phyloP scores from a whole-genome alignment of 2,797 vertebrate genomes.

The Gymnothorax reevesii region DNA sequence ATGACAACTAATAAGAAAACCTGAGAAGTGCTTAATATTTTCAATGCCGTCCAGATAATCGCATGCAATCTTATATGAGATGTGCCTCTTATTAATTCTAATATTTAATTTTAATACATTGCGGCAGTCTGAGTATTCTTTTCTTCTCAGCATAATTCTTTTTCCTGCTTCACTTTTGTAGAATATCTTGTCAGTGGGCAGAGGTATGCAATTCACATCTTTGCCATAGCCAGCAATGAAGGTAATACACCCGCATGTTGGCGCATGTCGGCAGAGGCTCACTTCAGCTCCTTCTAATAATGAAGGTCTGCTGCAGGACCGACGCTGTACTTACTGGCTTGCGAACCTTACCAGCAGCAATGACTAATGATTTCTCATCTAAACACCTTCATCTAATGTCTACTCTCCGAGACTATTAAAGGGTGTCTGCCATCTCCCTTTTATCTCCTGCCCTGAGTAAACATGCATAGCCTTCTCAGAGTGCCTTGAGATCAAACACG shows the following conservation, averaged over 20 bases:
- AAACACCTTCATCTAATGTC: constrained; percentile 11
- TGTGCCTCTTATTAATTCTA: neutral
- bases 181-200: constrained; percentile 16
- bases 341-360: constrained; percentile 13
- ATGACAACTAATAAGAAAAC: neutral
- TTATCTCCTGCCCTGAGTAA: neutral
- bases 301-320: constrained; percentile 12
- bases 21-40: neutral
- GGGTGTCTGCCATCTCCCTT: constrained; percentile 15
- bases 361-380: constrained; percentile 22
- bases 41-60: neutral
- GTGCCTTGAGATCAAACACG: neutral
- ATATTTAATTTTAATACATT: neutral
- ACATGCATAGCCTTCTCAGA: neutral
- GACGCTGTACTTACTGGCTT: constrained; percentile 20
- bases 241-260: constrained; percentile 15
- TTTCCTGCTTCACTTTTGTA: neutral
- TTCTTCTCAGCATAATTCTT: neutral
- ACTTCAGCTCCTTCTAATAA: constrained; percentile 24
- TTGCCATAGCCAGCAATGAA: constrained; percentile 24
- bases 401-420: constrained; percentile 12
- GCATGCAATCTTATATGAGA: neutral
- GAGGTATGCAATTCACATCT: constrained; percentile 26
- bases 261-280: constrained; percentile 17
- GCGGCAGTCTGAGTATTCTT: neutral